Base-by-base conservation (phyloP, 2,888 invertebrate species). In the Sarcophaga rosellei region DNA sequence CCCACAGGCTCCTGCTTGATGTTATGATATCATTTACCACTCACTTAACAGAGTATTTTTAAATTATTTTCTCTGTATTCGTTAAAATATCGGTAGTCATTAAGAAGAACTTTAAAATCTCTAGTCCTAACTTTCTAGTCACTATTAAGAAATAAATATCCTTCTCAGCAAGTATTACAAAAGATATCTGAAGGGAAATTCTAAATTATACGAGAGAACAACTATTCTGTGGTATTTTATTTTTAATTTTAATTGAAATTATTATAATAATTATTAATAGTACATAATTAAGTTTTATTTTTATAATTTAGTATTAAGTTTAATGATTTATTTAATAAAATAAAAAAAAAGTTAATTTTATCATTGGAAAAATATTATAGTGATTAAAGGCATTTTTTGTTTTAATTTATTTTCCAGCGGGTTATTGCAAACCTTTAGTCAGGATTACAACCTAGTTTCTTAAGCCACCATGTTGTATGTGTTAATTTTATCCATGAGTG, bases 141-240 rank as follows among this genome's bases (percentile, higher is more conserved):
- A 47, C 21, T 69, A n/a, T 72, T 53, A 25, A 57, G 21, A 5
- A 17, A 35, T 25, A n/a, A 59, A 4, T 59, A 72, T 35, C 57
- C 25, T 35, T 8, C 10, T 35, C 10, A 35, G 35, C 8, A 2
- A 35, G 8, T 35, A 35, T 35, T 35, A 20, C 57, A 72, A 53
- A 61, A 62, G 61, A 44, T 62, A 23, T 20, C 47, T 3, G 20
- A 35, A 35, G 57, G 20, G 6, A 77, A 74, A 79, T 72, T 80
- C 10, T n/a, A 76, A 82, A 76, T 69, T 69, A 74, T 65, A 83
- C 47, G 77, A 77, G 79, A 53, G 15, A 53, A 53, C 53, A 53
- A 84, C 86, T 84, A 81, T 77, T 86, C 86, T 86, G 86, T 86
- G 86, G 83, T 86, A 86, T 82, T 65, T 74, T 82, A 74, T 59